Conservation (phyloP, 2,888 invertebrate species). For the Melangyna quadrimaculata region DNA sequence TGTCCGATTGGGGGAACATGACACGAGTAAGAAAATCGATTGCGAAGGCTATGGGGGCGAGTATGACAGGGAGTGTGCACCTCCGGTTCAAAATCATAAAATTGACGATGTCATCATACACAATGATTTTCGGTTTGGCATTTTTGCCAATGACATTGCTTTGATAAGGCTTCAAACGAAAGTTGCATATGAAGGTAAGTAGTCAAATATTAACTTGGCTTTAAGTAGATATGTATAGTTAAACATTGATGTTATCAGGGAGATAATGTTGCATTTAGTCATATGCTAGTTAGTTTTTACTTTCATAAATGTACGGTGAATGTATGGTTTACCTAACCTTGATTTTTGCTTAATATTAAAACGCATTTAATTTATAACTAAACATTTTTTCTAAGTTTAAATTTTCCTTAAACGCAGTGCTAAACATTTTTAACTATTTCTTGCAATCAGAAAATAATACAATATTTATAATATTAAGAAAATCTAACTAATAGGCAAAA, state of each 20-base stretch:
- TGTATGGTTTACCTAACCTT: too few relatives aligned
- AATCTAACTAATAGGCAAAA: too few relatives aligned
- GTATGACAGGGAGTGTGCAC: conserved; percentile 27
- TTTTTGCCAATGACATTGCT: conserved; percentile 45
- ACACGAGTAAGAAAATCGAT: conserved; percentile 51
- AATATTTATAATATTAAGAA: too few relatives aligned
- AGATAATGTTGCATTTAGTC: background rate
- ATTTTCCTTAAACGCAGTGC: too few relatives aligned
- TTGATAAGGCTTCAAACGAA: conserved; percentile 34
- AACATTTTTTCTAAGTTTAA: too few relatives aligned
- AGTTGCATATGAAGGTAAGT: conserved; percentile 45
- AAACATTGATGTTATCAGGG: background rate
- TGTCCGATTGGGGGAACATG: conserved; percentile 62
- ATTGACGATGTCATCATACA: conserved; percentile 62
- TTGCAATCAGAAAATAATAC: too few relatives aligned
- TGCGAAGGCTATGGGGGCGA: conserved; percentile 18
- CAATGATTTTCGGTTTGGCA: conserved; percentile 1
- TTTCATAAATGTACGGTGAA: too few relatives aligned
- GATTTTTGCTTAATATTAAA: too few relatives aligned
- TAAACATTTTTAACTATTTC: too few relatives aligned
- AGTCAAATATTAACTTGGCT: background rate
- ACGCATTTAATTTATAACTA: too few relatives aligned
- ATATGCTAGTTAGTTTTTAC: too few relatives aligned
- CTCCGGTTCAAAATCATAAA: conserved; percentile 33
- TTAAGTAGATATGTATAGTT: too few relatives aligned